A percentile compares a stretch with the other conserved stretches of the same genome.
These are phyloP conservation scores for Rattus rattus DNA, from an alignment of 2,113 vertebrate species.

Conservation along the genomic window DNA sequence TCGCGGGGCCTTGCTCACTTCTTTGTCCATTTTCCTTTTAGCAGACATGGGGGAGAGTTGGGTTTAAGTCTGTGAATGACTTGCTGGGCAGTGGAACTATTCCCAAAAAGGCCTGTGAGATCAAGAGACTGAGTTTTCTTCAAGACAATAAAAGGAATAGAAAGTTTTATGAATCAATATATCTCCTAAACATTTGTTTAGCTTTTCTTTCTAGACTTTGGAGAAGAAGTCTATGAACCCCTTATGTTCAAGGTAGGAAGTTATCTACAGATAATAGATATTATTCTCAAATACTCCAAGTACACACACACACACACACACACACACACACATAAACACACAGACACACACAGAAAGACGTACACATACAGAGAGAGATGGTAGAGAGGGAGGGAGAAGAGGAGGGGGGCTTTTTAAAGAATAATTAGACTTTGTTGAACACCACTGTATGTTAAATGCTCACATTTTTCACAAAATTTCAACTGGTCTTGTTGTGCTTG, in stretches of 20 bases:
- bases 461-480: background rate
- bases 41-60: background rate
- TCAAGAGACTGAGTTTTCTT: background rate
- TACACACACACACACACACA: no score
- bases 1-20: background rate
- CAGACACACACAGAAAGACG: no score
- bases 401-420: background rate
- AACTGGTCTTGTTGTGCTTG: background rate
- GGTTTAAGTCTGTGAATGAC: background rate
- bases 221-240: background rate
- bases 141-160: background rate
- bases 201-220: background rate
- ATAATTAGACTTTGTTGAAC: background rate
- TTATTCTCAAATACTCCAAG: background rate
- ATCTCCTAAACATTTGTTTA: background rate
- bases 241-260: background rate
- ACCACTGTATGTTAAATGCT: background rate
- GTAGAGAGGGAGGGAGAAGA: background rate
- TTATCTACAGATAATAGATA: background rate
- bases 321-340: no score
- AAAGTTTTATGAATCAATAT: background rate
- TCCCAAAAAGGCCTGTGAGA: conserved; percentile 1
- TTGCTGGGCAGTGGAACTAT: background rate
- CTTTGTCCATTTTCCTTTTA: background rate
- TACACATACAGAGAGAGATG: background rate